Conservation (phyloP, 1,140 invertebrate species). For the Cotesia chilonis region DNA sequence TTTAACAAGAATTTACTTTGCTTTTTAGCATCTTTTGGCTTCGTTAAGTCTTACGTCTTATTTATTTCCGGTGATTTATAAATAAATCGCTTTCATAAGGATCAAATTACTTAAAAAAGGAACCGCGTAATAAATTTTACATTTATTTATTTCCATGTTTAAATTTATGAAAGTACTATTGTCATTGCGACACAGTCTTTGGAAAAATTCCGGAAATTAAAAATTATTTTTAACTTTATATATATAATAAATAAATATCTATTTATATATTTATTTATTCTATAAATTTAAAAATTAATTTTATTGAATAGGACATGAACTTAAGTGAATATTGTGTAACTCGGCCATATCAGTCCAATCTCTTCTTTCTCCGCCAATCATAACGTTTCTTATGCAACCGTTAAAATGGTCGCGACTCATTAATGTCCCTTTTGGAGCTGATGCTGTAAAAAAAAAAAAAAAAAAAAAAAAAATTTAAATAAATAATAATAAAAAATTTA, state of each 20-base stretch:
- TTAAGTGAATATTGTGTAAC: slow-evolving; percentile 83
- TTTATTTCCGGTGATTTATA: slow-evolving; percentile 8
- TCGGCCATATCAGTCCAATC: slow-evolving; percentile 88
- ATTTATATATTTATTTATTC: slow-evolving; percentile 10
- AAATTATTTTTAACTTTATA: too few species aligned
- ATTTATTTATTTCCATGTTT: neutral
- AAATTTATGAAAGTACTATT: slow-evolving; percentile 17
- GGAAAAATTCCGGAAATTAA: slow-evolving; percentile 42
- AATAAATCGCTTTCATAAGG: too few species aligned
- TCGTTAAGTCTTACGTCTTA: slow-evolving; percentile 52
- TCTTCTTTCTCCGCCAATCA: slow-evolving; percentile 72
- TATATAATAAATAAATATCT: neutral
- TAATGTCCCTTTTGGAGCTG: slow-evolving; percentile 73
- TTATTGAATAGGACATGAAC: slow-evolving; percentile 79
- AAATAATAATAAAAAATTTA: slow-evolving; percentile 18
- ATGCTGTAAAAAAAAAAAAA: slow-evolving; percentile 65
- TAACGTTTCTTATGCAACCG: slow-evolving; percentile 89
- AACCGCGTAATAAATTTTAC: neutral
- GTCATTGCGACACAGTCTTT: slow-evolving; percentile 53
- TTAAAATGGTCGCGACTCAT: slow-evolving; percentile 83
- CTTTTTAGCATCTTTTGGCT: slow-evolving; percentile 59
- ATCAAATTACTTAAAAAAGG: neutral
- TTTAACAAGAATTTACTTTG: slow-evolving; percentile 31
- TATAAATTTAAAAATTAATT: slow-evolving; percentile 7
- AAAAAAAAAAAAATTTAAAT: neutral